phyloP scores from a whole-genome alignment of 2,113 vertebrate genomes.

The Phrynosoma blainvillii region DNA sequence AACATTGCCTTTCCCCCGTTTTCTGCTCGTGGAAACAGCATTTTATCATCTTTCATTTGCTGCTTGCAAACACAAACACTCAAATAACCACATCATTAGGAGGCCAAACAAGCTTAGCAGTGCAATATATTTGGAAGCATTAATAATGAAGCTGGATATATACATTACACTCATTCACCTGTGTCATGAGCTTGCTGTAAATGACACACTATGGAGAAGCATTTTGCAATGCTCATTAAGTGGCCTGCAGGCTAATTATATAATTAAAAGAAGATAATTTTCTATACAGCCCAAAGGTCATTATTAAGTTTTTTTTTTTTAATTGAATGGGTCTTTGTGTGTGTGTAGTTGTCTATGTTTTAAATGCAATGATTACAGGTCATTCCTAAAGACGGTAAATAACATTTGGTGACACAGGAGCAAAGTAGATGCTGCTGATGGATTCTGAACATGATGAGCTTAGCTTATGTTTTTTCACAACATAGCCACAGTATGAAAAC shows the following conservation, averaged over 20 bases:
- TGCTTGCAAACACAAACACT: accelerated
- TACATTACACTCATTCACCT: not conserved
- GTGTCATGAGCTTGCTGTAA: slow-evolving; percentile 7
- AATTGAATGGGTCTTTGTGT: not conserved
- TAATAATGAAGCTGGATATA: not conserved
- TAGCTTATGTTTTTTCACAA: not conserved
- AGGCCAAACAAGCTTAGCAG: slow-evolving; percentile 12
- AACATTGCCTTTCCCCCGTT: accelerated
- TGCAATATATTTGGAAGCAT: slow-evolving; percentile 25
- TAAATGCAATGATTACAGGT: not conserved
- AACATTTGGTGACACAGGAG: not conserved
- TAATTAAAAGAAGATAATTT: slow-evolving; percentile 23
- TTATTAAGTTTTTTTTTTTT: not conserved
- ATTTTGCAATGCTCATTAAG: not conserved
- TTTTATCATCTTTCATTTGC: not conserved
- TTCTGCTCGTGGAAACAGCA: not conserved
- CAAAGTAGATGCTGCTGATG: not conserved
- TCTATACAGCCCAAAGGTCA: not conserved
- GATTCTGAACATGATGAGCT: not conserved
- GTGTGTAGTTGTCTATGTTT: not conserved
- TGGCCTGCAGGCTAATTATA: slow-evolving; percentile 14
- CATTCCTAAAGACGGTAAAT: not conserved
- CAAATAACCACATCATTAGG: slow-evolving; percentile 37
- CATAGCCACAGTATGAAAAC: not conserved
- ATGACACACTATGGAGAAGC: not conserved